Base-by-base conservation (phyloP, 2,888 invertebrate genomes). In the Stratiomys singularior region DNA sequence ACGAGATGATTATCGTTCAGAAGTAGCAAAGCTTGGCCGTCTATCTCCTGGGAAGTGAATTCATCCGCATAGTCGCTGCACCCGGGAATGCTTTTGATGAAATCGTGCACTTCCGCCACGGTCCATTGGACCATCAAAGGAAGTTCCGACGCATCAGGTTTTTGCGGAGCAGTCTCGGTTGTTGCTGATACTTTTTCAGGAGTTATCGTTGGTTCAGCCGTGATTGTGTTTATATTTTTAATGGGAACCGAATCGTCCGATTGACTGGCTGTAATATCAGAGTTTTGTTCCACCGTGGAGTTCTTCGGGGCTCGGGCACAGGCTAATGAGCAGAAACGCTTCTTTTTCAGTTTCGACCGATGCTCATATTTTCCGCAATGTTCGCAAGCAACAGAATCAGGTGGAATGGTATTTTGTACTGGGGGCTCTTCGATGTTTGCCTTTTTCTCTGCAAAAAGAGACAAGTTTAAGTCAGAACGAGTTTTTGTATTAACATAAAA, bases 1-100 rank as follows among this genome's bases (percentile, higher is more conserved):
- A 98, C 97, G 37, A 98, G 89, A 87, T 98, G 98, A 84, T 97
- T 97, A 81, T 96, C 96, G 83, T 96, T 95, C 74, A 98, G 91
- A 76, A 98, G 89, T 88, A 98, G 90, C 79, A 98, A 88, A 0
- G 98, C 98, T 84, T 97, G 97, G 0, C 98, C 98, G 84, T 98
- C 98, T 82, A 98, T 97, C 87, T 98, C 98, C 87, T 98, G 97
- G 83, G 94, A 92, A 13, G 94, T 92, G 88, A 98, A 98, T 85
- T 97, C 97, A 84, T 97, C 97, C 0, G 97, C 97, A 85, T 97
- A 97, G 82, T 94, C 94, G 9, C 93, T 92, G 85, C 97, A 97
- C 0, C 97, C 98, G 0, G 96, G 96, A 78, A 98, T 90, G 82
- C 92, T 93, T 81, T 93, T 91, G 82, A 98, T 96, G 84, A 98